These are phyloP conservation scores for Nematopogon swammerdamellus DNA, from an alignment of 2,888 invertebrate genomes.

Conservation along the genomic window DNA sequence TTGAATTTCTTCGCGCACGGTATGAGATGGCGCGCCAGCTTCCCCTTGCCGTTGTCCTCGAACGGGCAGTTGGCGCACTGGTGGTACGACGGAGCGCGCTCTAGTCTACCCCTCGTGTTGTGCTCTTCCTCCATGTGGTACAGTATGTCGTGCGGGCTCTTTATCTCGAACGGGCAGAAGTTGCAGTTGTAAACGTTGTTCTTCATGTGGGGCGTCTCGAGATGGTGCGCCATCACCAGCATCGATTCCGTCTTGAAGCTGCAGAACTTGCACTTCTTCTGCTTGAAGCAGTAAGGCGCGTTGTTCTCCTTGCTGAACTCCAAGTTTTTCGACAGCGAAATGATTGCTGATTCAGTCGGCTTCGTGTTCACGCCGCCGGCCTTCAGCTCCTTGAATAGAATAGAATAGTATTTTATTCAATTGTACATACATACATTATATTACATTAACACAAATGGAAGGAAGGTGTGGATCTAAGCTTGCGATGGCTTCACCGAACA, in stretches of 20 bases:
- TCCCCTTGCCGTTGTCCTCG: conserved; percentile 90
- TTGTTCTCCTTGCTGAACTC: conserved; percentile 85
- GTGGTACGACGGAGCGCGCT: conserved; percentile 82
- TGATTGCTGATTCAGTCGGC: conserved; percentile 73
- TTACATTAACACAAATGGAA: too few relatives aligned
- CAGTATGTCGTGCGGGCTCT: conserved; percentile 83
- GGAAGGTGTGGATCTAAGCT: too few relatives aligned
- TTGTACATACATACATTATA: too few relatives aligned
- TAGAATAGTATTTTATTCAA: too few relatives aligned
- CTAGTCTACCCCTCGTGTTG: conserved; percentile 76
- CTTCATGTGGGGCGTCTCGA: conserved; percentile 89
- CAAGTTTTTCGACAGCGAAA: conserved; percentile 79
- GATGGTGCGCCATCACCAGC: conserved; percentile 79
- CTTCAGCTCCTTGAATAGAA: conserved; percentile 67
- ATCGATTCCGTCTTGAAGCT: conserved; percentile 86
- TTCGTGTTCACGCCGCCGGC: conserved; percentile 60
- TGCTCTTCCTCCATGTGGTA: conserved; percentile 92
- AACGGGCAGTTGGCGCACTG: conserved; percentile 93
- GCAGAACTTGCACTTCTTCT: conserved; percentile 85
- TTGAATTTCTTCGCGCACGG: conserved; percentile 89
- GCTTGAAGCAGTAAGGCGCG: conserved; percentile 69
- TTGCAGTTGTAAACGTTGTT: conserved; percentile 84
- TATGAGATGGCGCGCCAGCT: conserved; percentile 81
- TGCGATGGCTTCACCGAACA: too few relatives aligned
- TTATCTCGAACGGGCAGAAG: conserved; percentile 76